These are phyloP conservation scores for Cricetomys ansorgei DNA, from an alignment of 2,113 vertebrate genomes.

Conservation along the genomic window DNA sequence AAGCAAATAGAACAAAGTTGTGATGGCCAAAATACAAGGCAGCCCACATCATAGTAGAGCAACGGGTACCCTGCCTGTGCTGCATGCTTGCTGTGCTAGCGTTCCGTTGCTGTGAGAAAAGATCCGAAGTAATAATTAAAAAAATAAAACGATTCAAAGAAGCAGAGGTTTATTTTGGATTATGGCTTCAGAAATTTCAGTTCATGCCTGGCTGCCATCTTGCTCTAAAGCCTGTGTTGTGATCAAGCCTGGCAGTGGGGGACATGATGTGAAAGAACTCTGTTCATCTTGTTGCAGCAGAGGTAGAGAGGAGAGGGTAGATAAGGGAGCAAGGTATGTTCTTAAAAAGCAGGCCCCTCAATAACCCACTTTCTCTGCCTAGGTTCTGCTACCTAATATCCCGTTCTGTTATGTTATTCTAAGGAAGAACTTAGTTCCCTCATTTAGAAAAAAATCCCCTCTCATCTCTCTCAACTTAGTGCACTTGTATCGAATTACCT, in stretches of 20 bases:
- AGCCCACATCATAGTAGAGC: background rate
- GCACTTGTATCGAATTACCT: background rate
- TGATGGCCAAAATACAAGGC: background rate
- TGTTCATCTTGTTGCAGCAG: background rate
- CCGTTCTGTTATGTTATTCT: background rate
- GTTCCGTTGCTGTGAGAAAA: background rate
- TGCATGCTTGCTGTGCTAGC: background rate
- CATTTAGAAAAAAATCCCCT: background rate
- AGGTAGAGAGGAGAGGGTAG: background rate
- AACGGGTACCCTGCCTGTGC: background rate
- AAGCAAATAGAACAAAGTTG: background rate
- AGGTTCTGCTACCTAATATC: too few species aligned
- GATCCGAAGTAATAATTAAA: too few species aligned
- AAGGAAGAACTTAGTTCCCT: background rate
- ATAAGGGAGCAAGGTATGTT: background rate
- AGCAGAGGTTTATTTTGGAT: background rate
- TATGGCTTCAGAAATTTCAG: background rate
- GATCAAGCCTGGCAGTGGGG: background rate
- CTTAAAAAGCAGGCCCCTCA: background rate
- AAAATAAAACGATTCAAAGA: background rate
- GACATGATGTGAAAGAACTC: accelerated
- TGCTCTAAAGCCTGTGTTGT: background rate
- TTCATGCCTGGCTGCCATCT: background rate
- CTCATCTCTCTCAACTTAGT: background rate
- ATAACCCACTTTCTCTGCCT: background rate